These are phyloP conservation scores for Lamproptera curius DNA, from an alignment of 2,888 invertebrate genomes.

Conservation along the genomic window DNA sequence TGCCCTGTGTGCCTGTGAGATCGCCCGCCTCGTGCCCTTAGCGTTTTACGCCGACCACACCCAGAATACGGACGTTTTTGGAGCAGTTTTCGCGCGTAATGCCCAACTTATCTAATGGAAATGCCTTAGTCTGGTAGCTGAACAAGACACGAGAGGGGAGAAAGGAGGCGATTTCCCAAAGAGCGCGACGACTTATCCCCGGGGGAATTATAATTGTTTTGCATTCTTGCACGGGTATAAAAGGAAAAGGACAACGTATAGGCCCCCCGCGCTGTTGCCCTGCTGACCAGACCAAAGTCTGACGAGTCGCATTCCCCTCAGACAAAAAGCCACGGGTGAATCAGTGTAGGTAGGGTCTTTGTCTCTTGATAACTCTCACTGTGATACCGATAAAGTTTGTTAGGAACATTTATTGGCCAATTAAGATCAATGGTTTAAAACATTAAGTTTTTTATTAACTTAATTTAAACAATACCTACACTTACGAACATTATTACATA, in stretches of 20 bases:
- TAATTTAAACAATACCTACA: too few relatives aligned
- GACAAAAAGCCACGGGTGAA: conserved; percentile 71
- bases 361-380: conserved; percentile 8
- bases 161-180: conserved; percentile 61
- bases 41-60: conserved; percentile 36
- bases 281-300: conserved; percentile 71
- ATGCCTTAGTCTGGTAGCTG: conserved; percentile 53
- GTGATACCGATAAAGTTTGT: background rate
- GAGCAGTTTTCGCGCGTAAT: background rate
- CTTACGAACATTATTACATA: too few relatives aligned
- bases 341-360: conserved; percentile 38
- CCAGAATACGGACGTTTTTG: conserved; percentile 31
- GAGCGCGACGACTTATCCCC: conserved; percentile 63
- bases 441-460: too few relatives aligned
- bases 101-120: conserved; percentile 52
- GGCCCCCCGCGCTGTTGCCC: conserved; percentile 66
- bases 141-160: conserved; percentile 56
- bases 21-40: conserved; percentile 40
- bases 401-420: too few relatives aligned
- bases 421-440: too few relatives aligned
- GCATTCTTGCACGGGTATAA: conserved; percentile 76
- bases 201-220: conserved; percentile 76
- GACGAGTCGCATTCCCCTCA: conserved; percentile 70
- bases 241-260: conserved; percentile 66
- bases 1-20: conserved; percentile 51